Percentiles rank a stretch among this genome's conserved stretches.
These are phyloP conservation scores for Takifugu rubripes DNA, from an alignment of 2,797 vertebrate genomes.

Conservation along the genomic window DNA sequence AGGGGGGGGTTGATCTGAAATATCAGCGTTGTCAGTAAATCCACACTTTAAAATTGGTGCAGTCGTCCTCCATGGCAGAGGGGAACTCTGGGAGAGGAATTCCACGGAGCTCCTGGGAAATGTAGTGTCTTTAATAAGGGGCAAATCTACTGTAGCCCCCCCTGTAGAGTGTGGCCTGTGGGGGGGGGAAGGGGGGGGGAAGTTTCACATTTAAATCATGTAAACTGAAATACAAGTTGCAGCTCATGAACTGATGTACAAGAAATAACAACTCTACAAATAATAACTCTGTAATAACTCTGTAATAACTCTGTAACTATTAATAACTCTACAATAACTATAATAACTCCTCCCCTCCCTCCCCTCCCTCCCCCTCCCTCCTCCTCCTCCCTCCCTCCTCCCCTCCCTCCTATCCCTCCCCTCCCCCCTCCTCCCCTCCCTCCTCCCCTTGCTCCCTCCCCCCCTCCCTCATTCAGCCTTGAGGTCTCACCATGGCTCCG, in stretches of 20 bases:
- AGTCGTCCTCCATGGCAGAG: slow-evolving; percentile 67
- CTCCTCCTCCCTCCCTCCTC: no score
- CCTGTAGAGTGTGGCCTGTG: slow-evolving; percentile 96
- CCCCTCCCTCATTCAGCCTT: neutral
- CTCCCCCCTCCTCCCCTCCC: no score
- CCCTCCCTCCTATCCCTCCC: no score
- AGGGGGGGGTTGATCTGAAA: slow-evolving; percentile 57
- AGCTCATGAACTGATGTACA: no score
- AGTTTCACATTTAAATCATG: neutral
- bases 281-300: no score
- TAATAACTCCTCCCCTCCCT: no score
- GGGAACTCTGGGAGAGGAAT: slow-evolving; percentile 70
- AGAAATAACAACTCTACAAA: no score
- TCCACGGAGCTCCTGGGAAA: slow-evolving; percentile 66
- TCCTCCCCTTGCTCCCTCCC: no score
- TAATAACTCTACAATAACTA: no score
- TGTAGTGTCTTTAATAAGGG: slow-evolving; percentile 86
- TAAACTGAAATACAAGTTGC: neutral
- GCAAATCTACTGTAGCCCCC: slow-evolving; percentile 99
- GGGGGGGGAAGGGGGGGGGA: slow-evolving; percentile 52
- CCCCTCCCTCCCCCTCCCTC: no score
- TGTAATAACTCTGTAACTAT: no score
- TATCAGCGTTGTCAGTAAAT: slow-evolving; percentile 56
- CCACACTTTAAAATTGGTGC: slow-evolving; percentile 63
- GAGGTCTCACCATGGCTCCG: slow-evolving; percentile 91